A percentile compares a stretch with the other conserved stretches of the same genome.
Evolutionary conservation across 1,140 invertebrate genomes (phyloP).

Genomic region (honey bee (Apis mellifera)): Amel_HAv3.1 CM009938.2:1966501-1967000

Average conservation of each 20-base stretch:
- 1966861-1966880: neutral
- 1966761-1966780: slow-evolving; percentile 42
- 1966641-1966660: slow-evolving; percentile 51
- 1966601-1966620: slow-evolving; percentile 56
- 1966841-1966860: neutral
- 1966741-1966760: slow-evolving; percentile 39
- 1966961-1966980: slow-evolving; percentile 47
- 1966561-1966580: slow-evolving; percentile 12
- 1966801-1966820: slow-evolving; percentile 28
- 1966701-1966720: slow-evolving; percentile 39
- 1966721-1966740: slow-evolving; percentile 41
- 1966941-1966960: neutral
- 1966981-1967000: slow-evolving; percentile 49
- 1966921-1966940: neutral
- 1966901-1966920: too few species aligned
- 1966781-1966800: slow-evolving; percentile 25
- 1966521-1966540: slow-evolving; percentile 19
- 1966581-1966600: slow-evolving; percentile 44
- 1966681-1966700: slow-evolving; percentile 36
- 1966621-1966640: slow-evolving; percentile 50
- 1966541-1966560: slow-evolving; percentile 34
- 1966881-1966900: neutral
- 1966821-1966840: neutral
- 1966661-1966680: slow-evolving; percentile 53
- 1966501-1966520: neutral